phyloP scores from a whole-genome alignment of 2,113 vertebrate species.

The Cinclus mexicanus region DNA sequence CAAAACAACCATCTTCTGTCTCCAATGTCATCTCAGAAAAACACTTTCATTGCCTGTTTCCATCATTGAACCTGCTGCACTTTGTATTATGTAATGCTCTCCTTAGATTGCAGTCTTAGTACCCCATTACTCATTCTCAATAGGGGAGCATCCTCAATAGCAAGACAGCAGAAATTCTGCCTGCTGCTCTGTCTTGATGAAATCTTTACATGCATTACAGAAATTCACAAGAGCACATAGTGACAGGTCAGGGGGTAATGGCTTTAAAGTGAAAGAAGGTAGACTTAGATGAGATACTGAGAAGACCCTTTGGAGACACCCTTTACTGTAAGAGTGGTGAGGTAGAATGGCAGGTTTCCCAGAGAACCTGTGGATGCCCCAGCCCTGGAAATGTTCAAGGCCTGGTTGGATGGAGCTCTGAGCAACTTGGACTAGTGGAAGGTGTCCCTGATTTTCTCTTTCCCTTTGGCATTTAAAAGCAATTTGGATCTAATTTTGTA shows the following conservation, averaged over 20 bases:
- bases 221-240: neutral
- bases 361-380: neutral
- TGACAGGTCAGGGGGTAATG: neutral
- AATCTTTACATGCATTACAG: neutral
- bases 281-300: neutral
- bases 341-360: neutral
- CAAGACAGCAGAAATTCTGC: neutral
- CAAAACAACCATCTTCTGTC: neutral
- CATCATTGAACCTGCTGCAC: neutral
- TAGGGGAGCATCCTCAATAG: neutral
- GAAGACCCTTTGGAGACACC: neutral
- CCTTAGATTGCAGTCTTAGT: neutral
- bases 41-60: neutral
- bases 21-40: neutral
- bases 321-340: neutral
- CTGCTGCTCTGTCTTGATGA: neutral
- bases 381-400: neutral
- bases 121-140: neutral
- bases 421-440: neutral
- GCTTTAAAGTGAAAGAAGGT: neutral
- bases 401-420: neutral
- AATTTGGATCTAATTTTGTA: neutral
- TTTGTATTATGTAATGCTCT: neutral
- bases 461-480: neutral
- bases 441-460: neutral